Evolutionary conservation across 2,113 vertebrate species (phyloP).

Genomic region (Pteruthius melanotis): DNA sequence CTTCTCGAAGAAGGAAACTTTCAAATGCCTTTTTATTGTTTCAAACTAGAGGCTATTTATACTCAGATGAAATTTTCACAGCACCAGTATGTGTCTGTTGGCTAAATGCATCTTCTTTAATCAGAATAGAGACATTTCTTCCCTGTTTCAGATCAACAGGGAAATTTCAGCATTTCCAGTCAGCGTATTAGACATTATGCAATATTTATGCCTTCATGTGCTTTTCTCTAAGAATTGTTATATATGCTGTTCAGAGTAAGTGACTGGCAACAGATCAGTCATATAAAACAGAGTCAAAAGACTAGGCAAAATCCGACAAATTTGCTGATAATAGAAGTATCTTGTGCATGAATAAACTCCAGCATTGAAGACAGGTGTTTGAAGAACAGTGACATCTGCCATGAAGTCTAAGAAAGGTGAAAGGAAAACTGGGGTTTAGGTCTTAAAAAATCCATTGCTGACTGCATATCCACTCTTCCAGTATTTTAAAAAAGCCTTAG

Average conservation of each 20-base stretch:
- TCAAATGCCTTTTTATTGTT: neutral
- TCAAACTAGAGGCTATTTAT: neutral
- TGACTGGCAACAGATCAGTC: slow-evolving; percentile 19
- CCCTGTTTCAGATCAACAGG: neutral
- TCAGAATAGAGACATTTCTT: neutral
- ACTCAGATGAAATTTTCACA: neutral
- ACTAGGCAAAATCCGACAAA: neutral
- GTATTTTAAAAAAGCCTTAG: neutral
- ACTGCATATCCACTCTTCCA: neutral
- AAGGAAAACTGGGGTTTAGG: neutral
- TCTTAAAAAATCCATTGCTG: neutral
- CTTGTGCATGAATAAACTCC: neutral
- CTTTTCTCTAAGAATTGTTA: neutral
- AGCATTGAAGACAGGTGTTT: neutral
- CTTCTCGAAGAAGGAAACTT: neutral
- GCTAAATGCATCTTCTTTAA: neutral
- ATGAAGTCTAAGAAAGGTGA: neutral
- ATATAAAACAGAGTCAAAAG: neutral
- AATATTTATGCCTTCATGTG: neutral
- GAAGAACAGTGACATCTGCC: neutral
- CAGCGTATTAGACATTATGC: neutral
- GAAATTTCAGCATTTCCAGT: neutral
- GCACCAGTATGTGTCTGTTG: neutral
- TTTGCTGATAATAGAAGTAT: neutral
- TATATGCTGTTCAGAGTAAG: neutral